Percentiles rank a stretch among this genome's conserved stretches.
Evolutionary conservation across 2,888 invertebrate species (phyloP).

Genomic region (Arctia plantaginis): DNA sequence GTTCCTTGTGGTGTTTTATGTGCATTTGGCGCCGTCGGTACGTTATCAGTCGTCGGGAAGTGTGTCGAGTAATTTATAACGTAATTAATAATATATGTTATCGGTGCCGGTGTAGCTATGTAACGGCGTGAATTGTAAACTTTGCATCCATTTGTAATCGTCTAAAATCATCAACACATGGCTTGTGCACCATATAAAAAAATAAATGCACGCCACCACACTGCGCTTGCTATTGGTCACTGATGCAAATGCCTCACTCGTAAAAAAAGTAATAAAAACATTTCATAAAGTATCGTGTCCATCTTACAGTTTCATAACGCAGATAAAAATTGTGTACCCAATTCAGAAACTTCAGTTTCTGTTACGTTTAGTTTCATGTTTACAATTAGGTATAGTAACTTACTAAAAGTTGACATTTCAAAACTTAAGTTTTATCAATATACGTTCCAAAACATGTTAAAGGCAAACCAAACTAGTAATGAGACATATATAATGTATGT

Average conservation of each 20-base stretch:
- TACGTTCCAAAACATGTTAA: not conserved
- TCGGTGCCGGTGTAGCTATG: slow-evolving; percentile 67
- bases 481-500: not conserved
- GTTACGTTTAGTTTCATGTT: not conserved
- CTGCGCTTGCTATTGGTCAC: slow-evolving; percentile 28
- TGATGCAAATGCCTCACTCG: slow-evolving; percentile 35
- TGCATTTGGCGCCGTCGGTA: slow-evolving; percentile 68
- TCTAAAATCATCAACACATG: slow-evolving; percentile 36
- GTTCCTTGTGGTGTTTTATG: slow-evolving; percentile 65
- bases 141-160: slow-evolving; percentile 67
- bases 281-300: slow-evolving; percentile 39
- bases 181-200: slow-evolving; percentile 48
- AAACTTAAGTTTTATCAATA: not conserved
- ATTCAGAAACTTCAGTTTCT: slow-evolving; percentile 6
- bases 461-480: not conserved
- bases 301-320: slow-evolving; percentile 42
- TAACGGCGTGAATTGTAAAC: slow-evolving; percentile 67
- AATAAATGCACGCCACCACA: slow-evolving; percentile 39
- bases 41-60: slow-evolving; percentile 78
- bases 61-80: slow-evolving; percentile 83
- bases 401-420: not conserved
- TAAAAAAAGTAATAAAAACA: slow-evolving; percentile 44
- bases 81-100: slow-evolving; percentile 80
- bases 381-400: not conserved
- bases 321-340: slow-evolving; percentile 23